These are phyloP conservation scores for Sebastes cheni DNA, from an alignment of 2,797 vertebrate species.

Conservation along the genomic window DNA sequence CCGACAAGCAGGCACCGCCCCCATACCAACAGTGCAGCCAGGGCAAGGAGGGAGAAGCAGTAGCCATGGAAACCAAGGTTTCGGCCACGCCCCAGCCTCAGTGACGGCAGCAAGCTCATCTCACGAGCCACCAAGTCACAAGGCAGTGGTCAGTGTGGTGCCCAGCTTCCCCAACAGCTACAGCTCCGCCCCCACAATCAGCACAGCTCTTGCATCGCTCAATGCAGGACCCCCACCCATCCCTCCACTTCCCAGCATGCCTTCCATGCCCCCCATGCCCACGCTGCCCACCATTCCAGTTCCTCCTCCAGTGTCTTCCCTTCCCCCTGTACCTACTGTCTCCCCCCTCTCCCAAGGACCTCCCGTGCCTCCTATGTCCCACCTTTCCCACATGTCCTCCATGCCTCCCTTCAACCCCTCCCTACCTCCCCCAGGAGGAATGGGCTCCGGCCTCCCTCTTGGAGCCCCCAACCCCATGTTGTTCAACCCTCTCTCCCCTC, in stretches of 20 bases:
- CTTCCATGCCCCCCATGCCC: slow-evolving; percentile 90
- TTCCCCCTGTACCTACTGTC: slow-evolving; percentile 91
- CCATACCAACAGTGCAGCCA: slow-evolving; percentile 76
- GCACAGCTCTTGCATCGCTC: slow-evolving; percentile 89
- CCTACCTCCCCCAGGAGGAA: slow-evolving; percentile 90
- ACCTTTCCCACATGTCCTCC: slow-evolving; percentile 90
- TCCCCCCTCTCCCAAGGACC: slow-evolving; percentile 90
- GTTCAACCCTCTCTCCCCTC: slow-evolving; percentile 89
- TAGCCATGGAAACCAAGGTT: slow-evolving; percentile 87
- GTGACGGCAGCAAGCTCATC: slow-evolving; percentile 88
- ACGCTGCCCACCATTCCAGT: slow-evolving; percentile 91
- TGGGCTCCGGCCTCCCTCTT: slow-evolving; percentile 88
- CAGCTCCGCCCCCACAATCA: slow-evolving; percentile 87
- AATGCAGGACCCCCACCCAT: slow-evolving; percentile 94
- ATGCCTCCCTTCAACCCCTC: slow-evolving; percentile 93
- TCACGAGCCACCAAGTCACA: slow-evolving; percentile 90
- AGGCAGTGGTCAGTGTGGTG: slow-evolving; percentile 89
- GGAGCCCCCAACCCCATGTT: slow-evolving; percentile 92
- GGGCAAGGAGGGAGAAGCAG: slow-evolving; percentile 86
- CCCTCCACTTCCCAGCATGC: slow-evolving; percentile 91
- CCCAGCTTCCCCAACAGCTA: slow-evolving; percentile 92
- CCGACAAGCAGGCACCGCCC: slow-evolving; percentile 85
- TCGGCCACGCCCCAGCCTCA: slow-evolving; percentile 80
- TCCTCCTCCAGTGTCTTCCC: slow-evolving; percentile 91
- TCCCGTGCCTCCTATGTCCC: slow-evolving; percentile 91